Evolutionary conservation across 2,113 vertebrate species (phyloP).

Genomic region (Tylochromis polylepis): DNA sequence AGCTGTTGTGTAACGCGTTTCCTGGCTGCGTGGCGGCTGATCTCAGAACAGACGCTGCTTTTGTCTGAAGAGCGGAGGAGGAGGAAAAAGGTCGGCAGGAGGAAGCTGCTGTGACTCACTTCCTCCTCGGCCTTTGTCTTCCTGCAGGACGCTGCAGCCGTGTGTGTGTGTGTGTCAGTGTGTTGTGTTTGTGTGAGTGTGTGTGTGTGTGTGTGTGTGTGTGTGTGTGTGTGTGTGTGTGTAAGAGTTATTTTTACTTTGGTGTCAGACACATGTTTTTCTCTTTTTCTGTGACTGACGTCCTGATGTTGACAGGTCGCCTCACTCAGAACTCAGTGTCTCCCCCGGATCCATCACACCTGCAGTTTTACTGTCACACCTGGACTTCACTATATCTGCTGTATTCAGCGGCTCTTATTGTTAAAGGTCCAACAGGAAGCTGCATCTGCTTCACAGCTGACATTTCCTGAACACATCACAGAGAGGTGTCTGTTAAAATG

Average conservation of each 20-base stretch:
- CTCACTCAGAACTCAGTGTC: background rate
- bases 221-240: background rate
- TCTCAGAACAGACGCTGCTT: background rate
- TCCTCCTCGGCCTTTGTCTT: conserved; percentile 40
- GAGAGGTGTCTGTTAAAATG: background rate
- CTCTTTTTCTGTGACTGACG: background rate
- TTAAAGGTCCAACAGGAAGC: background rate
- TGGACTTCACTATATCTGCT: background rate
- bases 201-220: background rate
- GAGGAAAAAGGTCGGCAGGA: conserved; percentile 16
- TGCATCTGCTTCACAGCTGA: background rate
- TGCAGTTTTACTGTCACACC: background rate
- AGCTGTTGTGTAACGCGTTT: background rate
- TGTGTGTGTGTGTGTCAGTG: background rate
- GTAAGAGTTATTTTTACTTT: background rate
- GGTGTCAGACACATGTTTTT: background rate
- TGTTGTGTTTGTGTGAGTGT: background rate
- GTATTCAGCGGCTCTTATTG: background rate
- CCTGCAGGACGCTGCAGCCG: background rate
- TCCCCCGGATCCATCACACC: background rate
- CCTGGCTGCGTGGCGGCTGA: background rate
- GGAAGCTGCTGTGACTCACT: conserved; percentile 52
- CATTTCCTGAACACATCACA: background rate
- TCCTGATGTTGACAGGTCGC: background rate
- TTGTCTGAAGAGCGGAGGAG: conserved; percentile 3